Percentiles rank a stretch among this genome's conserved stretches.
These are phyloP conservation scores for Andrena bicolor DNA, from an alignment of 2,888 invertebrate species.

Conservation along the genomic window DNA sequence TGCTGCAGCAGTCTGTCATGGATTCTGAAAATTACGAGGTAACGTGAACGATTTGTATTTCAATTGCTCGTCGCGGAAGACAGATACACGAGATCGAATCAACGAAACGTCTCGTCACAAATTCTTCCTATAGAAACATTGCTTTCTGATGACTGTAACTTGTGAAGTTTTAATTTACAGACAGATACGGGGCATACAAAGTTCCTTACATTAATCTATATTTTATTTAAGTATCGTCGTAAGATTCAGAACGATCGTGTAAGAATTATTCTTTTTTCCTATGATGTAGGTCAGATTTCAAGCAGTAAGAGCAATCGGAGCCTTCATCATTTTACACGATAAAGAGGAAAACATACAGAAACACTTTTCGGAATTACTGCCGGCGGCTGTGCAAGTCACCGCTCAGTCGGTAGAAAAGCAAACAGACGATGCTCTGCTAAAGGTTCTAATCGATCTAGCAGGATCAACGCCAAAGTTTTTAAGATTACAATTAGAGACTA, in stretches of 20 bases:
- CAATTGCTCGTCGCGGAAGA: slow-evolving; percentile 68
- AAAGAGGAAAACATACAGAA: slow-evolving; percentile 96
- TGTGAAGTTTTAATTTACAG: slow-evolving; percentile 86
- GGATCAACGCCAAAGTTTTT: slow-evolving; percentile 97
- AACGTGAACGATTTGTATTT: slow-evolving; percentile 46
- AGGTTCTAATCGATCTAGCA: slow-evolving; percentile 97
- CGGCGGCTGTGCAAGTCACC: slow-evolving; percentile 91
- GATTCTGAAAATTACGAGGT: slow-evolving; percentile 90
- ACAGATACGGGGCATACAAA: slow-evolving; percentile 88
- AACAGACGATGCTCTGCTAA: slow-evolving; percentile 96
- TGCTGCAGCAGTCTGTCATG: slow-evolving; percentile 94
- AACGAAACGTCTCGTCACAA: slow-evolving; percentile 82
- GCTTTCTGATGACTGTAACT: slow-evolving; percentile 87
- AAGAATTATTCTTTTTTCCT: slow-evolving; percentile 16
- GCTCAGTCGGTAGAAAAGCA: slow-evolving; percentile 93
- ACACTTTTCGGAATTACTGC: slow-evolving; percentile 94
- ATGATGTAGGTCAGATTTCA: slow-evolving; percentile 88
- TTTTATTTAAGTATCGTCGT: not conserved
- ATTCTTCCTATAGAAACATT: slow-evolving; percentile 83
- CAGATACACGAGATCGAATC: slow-evolving; percentile 78
- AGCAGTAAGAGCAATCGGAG: slow-evolving; percentile 93
- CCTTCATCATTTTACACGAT: slow-evolving; percentile 96
- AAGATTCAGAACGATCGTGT: slow-evolving; percentile 5
- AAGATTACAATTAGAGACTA: slow-evolving; percentile 93
- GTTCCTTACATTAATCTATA: slow-evolving; percentile 5